Evolutionary conservation across 2,113 vertebrate species (phyloP).

Genomic region (Xenopus tropicalis): DNA sequence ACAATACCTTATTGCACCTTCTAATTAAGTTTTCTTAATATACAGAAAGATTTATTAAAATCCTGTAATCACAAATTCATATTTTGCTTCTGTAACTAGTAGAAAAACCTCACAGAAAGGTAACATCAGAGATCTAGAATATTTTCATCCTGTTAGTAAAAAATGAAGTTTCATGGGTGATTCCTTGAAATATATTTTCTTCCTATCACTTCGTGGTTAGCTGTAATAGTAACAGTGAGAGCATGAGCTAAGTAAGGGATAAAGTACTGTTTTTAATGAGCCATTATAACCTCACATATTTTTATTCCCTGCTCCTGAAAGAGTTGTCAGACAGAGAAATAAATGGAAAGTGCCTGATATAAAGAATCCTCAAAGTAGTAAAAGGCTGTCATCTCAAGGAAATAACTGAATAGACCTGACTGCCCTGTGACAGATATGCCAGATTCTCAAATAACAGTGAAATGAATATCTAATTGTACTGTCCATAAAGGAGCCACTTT

Average conservation of each 20-base stretch:
- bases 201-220: too few species aligned
- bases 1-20: too few species aligned
- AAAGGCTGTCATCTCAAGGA: slow-evolving; percentile 56
- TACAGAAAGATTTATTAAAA: too few species aligned
- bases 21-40: too few species aligned
- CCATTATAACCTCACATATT: slow-evolving; percentile 56
- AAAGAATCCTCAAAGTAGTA: slow-evolving; percentile 48
- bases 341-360: slow-evolving; percentile 54
- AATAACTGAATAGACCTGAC: slow-evolving; percentile 48
- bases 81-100: too few species aligned
- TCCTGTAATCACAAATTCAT: too few species aligned
- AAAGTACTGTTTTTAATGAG: slow-evolving; percentile 62
- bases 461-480: slow-evolving; percentile 54
- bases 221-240: slow-evolving; percentile 48
- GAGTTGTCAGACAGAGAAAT: slow-evolving; percentile 55
- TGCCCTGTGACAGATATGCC: slow-evolving; percentile 56
- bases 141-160: too few species aligned
- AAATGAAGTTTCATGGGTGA: too few species aligned
- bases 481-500: slow-evolving; percentile 40
- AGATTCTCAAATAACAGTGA: slow-evolving; percentile 49
- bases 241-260: slow-evolving; percentile 46
- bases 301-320: slow-evolving; percentile 54
- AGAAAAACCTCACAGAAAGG: too few species aligned
- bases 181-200: too few species aligned
- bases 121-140: too few species aligned